Base-by-base conservation (phyloP, 1,140 invertebrate genomes). In the Megathymus violae region DNA sequence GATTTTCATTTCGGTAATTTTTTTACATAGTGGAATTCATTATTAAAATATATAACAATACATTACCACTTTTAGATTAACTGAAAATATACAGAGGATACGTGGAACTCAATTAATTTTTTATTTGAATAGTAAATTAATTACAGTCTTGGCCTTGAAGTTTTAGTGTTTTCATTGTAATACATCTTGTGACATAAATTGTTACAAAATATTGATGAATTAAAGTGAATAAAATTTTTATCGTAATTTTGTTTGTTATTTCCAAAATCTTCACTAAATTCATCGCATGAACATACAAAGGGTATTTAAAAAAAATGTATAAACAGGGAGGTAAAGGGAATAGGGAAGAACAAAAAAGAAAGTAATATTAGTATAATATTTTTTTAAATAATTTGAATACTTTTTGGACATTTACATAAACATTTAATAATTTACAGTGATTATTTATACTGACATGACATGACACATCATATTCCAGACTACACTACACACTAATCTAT, bases 321-420 rank as follows among this genome's bases (percentile, higher is more conserved):
- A 78, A 79, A 80, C 64, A 62, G 44, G 67, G 51, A 64, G 63
- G 72, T 71, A 36, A 2, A 44, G 3, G 48, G 48, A 76, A 64
- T 67, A 68, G 73, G 78, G 82, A 79, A 82, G 46, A 86, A 90
- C 82, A 82, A 84, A 87, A 89, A 85, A 86, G 65, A 82, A 87
- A 79, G 65, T 77, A 85, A 76, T 74, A 83, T 78, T 88, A 82
- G 75, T 82, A 89, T 88, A 85, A 85, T 87, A 78, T 76, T 71
- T 81, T 87, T 88, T 90, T 90, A 90, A 90, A 90, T 90, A 90
- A 90, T 89, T 89, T 90, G 85, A 90, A 90, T 90, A 90, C 88
- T 90, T 88, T 89, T 88, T 90, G 88, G 88, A 90, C 85, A 90
- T 90, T 88, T 90, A 90, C 88, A 90, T 90, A 89, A 90, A 90